phyloP scores from a whole-genome alignment of 30 jellyfish, hydroid and myxozoan species.

The Cassiopea andromeda region DNA sequence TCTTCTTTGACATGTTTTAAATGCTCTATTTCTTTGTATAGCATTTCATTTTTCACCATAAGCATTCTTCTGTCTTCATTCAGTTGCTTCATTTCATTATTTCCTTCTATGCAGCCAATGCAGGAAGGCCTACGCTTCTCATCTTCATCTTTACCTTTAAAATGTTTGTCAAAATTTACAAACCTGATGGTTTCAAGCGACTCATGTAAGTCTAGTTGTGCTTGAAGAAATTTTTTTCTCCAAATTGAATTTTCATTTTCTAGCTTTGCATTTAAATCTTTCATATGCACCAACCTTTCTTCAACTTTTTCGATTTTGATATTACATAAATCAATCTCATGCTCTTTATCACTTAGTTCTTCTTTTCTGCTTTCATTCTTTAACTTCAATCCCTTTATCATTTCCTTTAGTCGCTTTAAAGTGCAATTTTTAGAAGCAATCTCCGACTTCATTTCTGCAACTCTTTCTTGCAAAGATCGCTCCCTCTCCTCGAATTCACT shows the following conservation, averaged over 20 bases:
- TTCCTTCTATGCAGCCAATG: background rate
- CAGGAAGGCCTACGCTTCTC: background rate
- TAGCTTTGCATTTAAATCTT: background rate
- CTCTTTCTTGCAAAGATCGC: background rate
- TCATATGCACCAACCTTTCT: conserved; percentile 10
- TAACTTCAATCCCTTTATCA: background rate
- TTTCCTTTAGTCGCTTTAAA: conserved; percentile 5
- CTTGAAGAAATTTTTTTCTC: background rate
- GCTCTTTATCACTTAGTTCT: conserved; percentile 16
- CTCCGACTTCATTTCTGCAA: conserved; percentile 21
- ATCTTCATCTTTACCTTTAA: conserved; percentile 23
- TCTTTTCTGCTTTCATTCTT: conserved; percentile 12
- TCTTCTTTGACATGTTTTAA: background rate
- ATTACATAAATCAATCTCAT: background rate
- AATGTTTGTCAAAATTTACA: conserved; percentile 21
- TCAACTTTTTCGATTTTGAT: conserved; percentile 17
- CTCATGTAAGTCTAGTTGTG: conserved; percentile 11
- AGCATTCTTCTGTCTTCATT: background rate
- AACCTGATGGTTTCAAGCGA: conserved; percentile 6
- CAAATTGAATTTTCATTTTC: conserved; percentile 25
- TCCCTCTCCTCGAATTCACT: background rate
- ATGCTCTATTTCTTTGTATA: background rate
- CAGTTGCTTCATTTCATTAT: background rate
- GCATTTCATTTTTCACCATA: background rate
- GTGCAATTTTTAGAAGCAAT: background rate